Base-by-base conservation (phyloP, 2,113 vertebrate species). In the Leptodactylus fuscus region DNA sequence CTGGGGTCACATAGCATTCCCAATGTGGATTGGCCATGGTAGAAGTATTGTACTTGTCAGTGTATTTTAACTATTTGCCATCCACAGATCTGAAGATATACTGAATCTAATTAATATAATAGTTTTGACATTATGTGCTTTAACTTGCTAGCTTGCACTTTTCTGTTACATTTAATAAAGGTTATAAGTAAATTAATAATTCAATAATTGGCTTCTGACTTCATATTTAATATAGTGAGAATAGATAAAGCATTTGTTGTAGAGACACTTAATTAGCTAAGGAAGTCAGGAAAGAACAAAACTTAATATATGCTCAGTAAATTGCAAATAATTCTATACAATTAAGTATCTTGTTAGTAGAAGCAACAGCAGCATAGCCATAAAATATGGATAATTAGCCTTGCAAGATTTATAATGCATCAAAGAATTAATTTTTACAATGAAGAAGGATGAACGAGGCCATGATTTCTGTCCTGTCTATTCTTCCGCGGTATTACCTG, bases 121-220 rank as follows among this genome's bases (percentile, higher is more conserved):
- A 11, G 48, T 34, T 49, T 51, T 76, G 12, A 76, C 48, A 76
- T 76, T 34, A 16, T 34, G 15, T 11, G 8, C 15, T 32, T 77
- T 22, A 34, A 24, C 29, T 22, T 76, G 44, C 41, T 49, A 76
- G 29, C 44, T 76, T 76, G 48, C 27, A 76, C 16, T 55, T 77
- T 77, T 7, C 32, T 55, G 16, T 34, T 22, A 55, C 16, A 55
- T 77, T 53, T 77, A 55, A 77, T 77, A 51, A 77, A 55, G 48
- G 75, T 77, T 77, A 77, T 51, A 32, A 55, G 22, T 53, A 55
- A 34, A 77, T 77, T 55, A 77, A 77, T 77, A 77, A 77, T 51
- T 77, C 46, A 51, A 27, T 75, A 75, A 76, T 76, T 76, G 48
- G 18, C 16, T 77, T 55, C 12, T 36, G 49, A 55, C 75, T 49